These are phyloP conservation scores for Lathamus discolor DNA, from an alignment of 2,113 vertebrate genomes.

Conservation along the genomic window DNA sequence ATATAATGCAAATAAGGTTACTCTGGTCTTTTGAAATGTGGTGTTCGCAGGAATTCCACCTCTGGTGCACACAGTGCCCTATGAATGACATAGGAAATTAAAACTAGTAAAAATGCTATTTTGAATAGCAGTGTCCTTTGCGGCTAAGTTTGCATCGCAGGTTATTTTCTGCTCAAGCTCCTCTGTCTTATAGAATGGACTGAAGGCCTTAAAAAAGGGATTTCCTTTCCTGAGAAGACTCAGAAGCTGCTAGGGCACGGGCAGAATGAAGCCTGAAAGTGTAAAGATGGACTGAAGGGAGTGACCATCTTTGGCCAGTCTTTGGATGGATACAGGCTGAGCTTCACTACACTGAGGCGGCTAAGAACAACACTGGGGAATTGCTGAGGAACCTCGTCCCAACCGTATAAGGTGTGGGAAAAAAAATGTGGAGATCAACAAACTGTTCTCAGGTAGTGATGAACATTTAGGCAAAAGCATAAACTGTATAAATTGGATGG, in stretches of 20 bases:
- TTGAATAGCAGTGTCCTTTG: constrained; percentile 19
- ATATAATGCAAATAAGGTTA: background rate
- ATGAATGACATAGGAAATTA: background rate
- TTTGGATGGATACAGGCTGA: background rate
- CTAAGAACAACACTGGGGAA: background rate
- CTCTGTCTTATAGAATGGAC: background rate
- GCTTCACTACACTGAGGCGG: background rate
- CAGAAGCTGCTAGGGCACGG: background rate
- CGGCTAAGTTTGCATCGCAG: background rate
- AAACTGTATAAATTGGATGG: background rate
- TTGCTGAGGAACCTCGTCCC: background rate
- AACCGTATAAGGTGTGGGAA: background rate
- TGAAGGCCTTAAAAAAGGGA: background rate
- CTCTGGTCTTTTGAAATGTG: background rate
- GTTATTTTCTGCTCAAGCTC: background rate
- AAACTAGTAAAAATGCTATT: background rate
- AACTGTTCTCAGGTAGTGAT: background rate
- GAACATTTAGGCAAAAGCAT: background rate
- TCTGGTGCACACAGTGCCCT: background rate
- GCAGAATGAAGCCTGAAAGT: background rate
- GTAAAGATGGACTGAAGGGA: background rate
- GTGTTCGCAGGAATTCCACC: background rate
- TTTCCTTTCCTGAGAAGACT: background rate
- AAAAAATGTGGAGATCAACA: background rate
- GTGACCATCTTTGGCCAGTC: background rate